Conservation (phyloP, 1,140 invertebrate species). For the Bombus terrestris region DNA sequence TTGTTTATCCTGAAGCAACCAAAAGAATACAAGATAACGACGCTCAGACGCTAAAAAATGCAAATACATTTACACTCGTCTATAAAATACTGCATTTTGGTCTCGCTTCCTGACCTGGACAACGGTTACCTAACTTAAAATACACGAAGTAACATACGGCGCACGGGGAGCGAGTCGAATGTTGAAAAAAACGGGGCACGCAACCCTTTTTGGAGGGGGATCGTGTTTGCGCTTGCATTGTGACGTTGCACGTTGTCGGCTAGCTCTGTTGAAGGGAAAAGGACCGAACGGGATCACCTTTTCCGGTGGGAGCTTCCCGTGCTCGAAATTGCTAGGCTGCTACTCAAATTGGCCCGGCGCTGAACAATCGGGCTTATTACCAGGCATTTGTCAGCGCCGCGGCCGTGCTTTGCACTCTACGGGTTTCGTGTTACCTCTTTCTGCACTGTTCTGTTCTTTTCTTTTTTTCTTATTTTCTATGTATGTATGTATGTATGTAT, state of each 20-base stretch:
- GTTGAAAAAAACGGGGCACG: neutral
- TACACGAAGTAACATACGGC: conserved; percentile 27
- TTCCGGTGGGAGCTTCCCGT: conserved; percentile 70
- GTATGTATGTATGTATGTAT: neutral
- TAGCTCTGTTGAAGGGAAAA: conserved; percentile 4
- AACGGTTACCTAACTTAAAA: neutral
- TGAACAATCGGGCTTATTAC: conserved; percentile 82
- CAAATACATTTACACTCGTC: no score
- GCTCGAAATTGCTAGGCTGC: conserved; percentile 79
- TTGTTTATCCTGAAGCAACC: no score
- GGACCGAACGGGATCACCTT: conserved; percentile 69
- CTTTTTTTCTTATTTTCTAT: neutral
- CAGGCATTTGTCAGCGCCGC: conserved; percentile 78
- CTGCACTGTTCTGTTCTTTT: neutral
- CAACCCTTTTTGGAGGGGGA: neutral
- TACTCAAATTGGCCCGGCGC: conserved; percentile 82
- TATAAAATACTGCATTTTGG: no score
- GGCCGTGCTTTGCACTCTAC: conserved; percentile 56
- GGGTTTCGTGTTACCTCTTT: conserved; percentile 72
- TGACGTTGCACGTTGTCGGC: conserved; percentile 12
- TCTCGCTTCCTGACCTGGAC: no score
- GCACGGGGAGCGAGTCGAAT: neutral
- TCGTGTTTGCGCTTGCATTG: conserved; percentile 27
- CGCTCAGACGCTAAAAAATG: no score
- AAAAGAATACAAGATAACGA: no score